Evolutionary conservation across 1,140 invertebrate genomes (phyloP).

Genomic region (Calosoma granatense): DNA sequence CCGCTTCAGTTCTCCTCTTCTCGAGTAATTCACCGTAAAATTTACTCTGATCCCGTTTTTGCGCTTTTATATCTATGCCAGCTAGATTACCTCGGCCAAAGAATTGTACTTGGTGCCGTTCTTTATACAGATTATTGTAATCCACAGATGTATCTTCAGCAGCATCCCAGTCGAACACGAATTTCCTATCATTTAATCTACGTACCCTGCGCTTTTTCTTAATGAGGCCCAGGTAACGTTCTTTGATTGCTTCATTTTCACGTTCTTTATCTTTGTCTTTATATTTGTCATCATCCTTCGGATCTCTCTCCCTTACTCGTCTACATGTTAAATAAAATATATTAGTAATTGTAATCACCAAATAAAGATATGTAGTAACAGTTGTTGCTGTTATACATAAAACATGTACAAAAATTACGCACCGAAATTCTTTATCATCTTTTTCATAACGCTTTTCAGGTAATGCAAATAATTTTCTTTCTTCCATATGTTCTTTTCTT

Average conservation of each 20-base stretch:
- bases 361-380: not conserved
- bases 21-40: conserved; percentile 97
- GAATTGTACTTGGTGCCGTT: conserved; percentile 91
- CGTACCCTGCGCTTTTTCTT: conserved; percentile 90
- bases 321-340: not conserved
- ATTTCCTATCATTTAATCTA: conserved; percentile 94
- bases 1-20: conserved; percentile 87
- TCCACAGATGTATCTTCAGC: conserved; percentile 96
- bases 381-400: not conserved
- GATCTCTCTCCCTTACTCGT: conserved; percentile 36
- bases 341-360: not conserved
- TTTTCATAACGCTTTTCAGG: conserved; percentile 20
- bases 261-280: conserved; percentile 79
- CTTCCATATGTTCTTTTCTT: conserved; percentile 56
- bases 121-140: conserved; percentile 96
- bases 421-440: conserved; percentile 23
- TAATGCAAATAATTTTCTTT: conserved; percentile 41
- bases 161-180: conserved; percentile 99
- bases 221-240: conserved; percentile 87
- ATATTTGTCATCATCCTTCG: conserved; percentile 36
- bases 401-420: conserved; percentile 9
- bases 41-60: conserved; percentile 95
- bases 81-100: conserved; percentile 96
- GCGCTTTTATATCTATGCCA: conserved; percentile 94
- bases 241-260: conserved; percentile 86